Evolutionary conservation across 2,888 invertebrate genomes (phyloP).

Genomic region (Phasia obesa): DNA sequence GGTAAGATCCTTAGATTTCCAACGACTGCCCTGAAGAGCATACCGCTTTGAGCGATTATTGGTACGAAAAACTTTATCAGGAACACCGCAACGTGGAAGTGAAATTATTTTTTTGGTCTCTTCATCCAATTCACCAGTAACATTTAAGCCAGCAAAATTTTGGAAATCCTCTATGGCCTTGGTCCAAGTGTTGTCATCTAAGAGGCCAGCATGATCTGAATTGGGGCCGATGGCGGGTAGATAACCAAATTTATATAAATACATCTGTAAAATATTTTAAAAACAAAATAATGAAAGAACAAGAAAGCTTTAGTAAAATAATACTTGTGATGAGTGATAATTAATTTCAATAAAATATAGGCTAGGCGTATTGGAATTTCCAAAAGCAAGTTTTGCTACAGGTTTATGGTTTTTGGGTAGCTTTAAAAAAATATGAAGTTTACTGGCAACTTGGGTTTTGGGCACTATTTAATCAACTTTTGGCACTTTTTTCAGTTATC

Average conservation of each 20-base stretch:
- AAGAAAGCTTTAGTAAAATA: no score
- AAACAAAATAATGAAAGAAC: background rate
- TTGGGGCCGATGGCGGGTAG: slow-evolving; percentile 88
- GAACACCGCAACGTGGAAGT: slow-evolving; percentile 94
- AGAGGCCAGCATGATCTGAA: slow-evolving; percentile 89
- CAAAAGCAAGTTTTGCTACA: no score
- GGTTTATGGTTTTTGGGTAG: no score
- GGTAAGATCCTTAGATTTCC: slow-evolving; percentile 94
- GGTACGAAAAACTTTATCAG: slow-evolving; percentile 91
- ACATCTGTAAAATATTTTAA: slow-evolving; percentile 86
- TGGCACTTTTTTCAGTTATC: no score
- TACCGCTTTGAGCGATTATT: slow-evolving; percentile 93
- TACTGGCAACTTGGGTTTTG: no score
- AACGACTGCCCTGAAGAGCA: slow-evolving; percentile 97
- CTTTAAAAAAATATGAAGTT: no score
- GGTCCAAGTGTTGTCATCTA: slow-evolving; percentile 89
- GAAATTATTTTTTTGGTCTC: slow-evolving; percentile 91
- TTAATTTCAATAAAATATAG: no score
- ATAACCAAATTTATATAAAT: slow-evolving; percentile 94
- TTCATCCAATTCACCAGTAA: slow-evolving; percentile 92
- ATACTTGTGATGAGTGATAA: no score
- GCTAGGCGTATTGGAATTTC: no score
- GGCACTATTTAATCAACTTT: no score
- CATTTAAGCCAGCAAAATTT: slow-evolving; percentile 93
- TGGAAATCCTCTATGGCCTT: slow-evolving; percentile 94